These are phyloP conservation scores for Phallusia fumigata DNA, from an alignment of 23 tunicate species.

Conservation along the genomic window DNA sequence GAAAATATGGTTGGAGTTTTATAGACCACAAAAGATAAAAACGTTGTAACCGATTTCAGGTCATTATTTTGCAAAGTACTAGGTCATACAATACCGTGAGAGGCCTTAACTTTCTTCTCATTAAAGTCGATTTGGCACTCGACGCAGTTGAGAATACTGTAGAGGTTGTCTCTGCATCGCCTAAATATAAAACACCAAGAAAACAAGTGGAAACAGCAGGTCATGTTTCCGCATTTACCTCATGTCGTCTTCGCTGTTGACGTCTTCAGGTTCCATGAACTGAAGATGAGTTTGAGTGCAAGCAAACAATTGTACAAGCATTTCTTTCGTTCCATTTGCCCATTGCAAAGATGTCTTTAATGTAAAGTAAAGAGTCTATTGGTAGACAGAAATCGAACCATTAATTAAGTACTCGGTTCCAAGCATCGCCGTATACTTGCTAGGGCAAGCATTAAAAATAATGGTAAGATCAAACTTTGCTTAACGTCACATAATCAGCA, in stretches of 20 bases:
- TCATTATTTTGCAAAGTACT: too few species aligned
- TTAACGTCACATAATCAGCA: too few species aligned
- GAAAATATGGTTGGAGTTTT: too few species aligned
- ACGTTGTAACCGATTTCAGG: too few species aligned
- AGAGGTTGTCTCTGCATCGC: neutral
- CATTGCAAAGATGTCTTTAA: conserved; percentile 25
- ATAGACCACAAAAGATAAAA: too few species aligned
- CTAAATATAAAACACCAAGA: neutral
- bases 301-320: conserved; percentile 19
- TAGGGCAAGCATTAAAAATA: too few species aligned
- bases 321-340: conserved; percentile 22
- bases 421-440: too few species aligned
- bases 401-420: too few species aligned
- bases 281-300: conserved; percentile 14
- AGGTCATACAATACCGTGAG: neutral
- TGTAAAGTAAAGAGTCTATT: neutral
- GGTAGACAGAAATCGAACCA: too few species aligned
- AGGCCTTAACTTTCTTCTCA: neutral
- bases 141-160: neutral
- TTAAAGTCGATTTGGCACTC: conserved; percentile 15
- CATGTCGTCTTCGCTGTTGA: neutral
- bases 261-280: conserved; percentile 17
- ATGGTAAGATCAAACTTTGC: too few species aligned
- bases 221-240: neutral
- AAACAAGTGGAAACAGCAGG: too few species aligned